Evolutionary conservation across 2,888 invertebrate species (phyloP).

Genomic region (Sclerodermus sp.): DNA sequence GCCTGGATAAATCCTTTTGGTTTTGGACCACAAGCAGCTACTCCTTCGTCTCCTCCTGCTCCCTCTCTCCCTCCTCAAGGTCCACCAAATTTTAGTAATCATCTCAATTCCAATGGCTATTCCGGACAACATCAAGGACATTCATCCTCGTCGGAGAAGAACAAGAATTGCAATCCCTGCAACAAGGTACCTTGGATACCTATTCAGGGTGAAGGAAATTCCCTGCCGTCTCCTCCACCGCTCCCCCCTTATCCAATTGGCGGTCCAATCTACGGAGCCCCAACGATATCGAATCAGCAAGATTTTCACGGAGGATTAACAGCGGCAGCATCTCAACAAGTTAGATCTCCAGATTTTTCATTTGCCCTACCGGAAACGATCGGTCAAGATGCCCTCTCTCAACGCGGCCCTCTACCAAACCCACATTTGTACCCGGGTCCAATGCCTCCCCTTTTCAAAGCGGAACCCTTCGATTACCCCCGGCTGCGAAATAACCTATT

Average conservation of each 20-base stretch:
- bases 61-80: too few species aligned
- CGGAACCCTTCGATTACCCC: conserved; percentile 7
- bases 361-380: conserved; percentile 23
- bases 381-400: conserved; percentile 14
- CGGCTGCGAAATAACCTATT: not conserved
- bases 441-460: conserved; percentile 63
- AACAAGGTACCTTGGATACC: conserved; percentile 83
- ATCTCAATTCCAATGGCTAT: conserved; percentile 3
- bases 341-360: conserved; percentile 31
- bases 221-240: not conserved
- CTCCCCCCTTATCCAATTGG: not conserved
- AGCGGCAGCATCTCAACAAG: conserved; percentile 30
- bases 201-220: conserved; percentile 30
- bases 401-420: conserved; percentile 62
- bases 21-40: conserved; percentile 6
- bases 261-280: conserved; percentile 12
- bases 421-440: conserved; percentile 68
- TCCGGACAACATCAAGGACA: conserved; percentile 5
- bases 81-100: conserved; percentile 10
- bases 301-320: conserved; percentile 11
- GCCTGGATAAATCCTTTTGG: conserved; percentile 66
- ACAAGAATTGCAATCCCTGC: conserved; percentile 74
- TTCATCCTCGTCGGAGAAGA: conserved; percentile 37
- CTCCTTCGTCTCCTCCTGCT: conserved; percentile 1
- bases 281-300: conserved; percentile 3